Evolutionary conservation across 2,888 invertebrate species (phyloP).

Genomic region (Steinernema scapterisci): DNA sequence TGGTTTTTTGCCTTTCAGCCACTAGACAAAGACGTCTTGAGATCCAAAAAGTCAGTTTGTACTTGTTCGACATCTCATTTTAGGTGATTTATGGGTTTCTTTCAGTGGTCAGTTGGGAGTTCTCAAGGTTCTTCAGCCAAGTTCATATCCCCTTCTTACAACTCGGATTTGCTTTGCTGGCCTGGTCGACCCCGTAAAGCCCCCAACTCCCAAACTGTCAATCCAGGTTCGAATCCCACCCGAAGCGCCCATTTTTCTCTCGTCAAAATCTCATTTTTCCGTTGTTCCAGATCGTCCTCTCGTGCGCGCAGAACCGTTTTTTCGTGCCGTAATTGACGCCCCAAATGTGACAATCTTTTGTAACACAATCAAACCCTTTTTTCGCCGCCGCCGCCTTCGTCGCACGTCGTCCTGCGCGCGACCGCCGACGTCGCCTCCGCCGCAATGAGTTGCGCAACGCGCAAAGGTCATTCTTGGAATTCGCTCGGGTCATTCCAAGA

Average conservation of each 20-base stretch:
- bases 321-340: conserved; percentile 15
- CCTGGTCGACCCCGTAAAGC: too few species aligned
- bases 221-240: too few species aligned
- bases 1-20: neutral
- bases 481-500: conserved; percentile 27
- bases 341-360: conserved; percentile 31
- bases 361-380: conserved; percentile 27
- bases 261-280: neutral
- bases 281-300: neutral
- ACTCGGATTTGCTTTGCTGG: too few species aligned
- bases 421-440: too few species aligned
- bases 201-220: too few species aligned
- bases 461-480: conserved; percentile 24
- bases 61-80: neutral
- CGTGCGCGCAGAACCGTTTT: neutral
- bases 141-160: too few species aligned
- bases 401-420: neutral
- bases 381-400: neutral
- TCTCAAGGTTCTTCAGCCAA: neutral
- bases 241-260: neutral
- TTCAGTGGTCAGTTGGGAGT: neutral
- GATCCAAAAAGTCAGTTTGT: conserved; percentile 14
- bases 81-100: neutral
- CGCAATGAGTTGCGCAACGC: conserved; percentile 23
- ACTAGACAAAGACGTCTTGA: neutral